A percentile compares a stretch with the other conserved stretches of the same genome.
Evolutionary conservation across 2,888 invertebrate species (phyloP).

Genomic region (Hypselothyrea guttata): DNA sequence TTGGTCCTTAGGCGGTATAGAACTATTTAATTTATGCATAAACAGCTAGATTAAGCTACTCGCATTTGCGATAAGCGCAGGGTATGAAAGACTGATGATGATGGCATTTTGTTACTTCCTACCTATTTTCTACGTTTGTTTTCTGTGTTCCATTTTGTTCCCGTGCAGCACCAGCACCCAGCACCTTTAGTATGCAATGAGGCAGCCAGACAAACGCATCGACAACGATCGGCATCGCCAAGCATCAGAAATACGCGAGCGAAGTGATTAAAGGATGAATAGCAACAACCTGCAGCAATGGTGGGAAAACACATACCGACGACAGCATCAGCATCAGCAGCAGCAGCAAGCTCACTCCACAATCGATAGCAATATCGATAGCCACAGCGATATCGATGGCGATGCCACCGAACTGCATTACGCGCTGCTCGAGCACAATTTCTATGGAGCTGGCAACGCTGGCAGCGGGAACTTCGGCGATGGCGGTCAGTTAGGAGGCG

Average conservation of each 20-base stretch:
- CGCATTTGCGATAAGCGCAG: constrained; percentile 2
- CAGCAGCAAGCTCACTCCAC: constrained; percentile 31
- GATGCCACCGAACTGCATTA: constrained; percentile 45
- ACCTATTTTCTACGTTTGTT: constrained; percentile 31
- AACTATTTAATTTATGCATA: no score
- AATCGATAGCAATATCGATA: constrained; percentile 41
- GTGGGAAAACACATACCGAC: constrained; percentile 77
- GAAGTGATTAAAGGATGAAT: constrained; percentile 65
- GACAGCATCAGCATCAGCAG: constrained; percentile 61
- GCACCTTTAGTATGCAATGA: constrained; percentile 72
- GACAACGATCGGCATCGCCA: constrained; percentile 54
- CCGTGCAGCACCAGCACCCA: constrained; percentile 44
- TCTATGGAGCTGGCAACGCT: constrained; percentile 20
- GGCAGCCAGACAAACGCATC: constrained; percentile 69
- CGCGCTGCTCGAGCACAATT: constrained; percentile 57
- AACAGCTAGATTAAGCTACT: background rate
- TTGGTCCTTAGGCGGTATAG: no score
- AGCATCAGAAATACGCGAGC: constrained; percentile 32
- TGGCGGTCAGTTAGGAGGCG: constrained; percentile 19
- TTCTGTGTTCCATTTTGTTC: constrained; percentile 17
- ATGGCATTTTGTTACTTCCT: constrained; percentile 68
- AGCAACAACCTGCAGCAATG: constrained; percentile 77
- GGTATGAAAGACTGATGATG: constrained; percentile 67
- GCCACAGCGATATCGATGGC: constrained; percentile 49
- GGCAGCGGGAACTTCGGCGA: background rate